Percentiles rank a stretch among this genome's conserved stretches.
Evolutionary conservation across 2,797 vertebrate genomes (phyloP).

Genomic region (Gymnoscopelus microlampas): DNA sequence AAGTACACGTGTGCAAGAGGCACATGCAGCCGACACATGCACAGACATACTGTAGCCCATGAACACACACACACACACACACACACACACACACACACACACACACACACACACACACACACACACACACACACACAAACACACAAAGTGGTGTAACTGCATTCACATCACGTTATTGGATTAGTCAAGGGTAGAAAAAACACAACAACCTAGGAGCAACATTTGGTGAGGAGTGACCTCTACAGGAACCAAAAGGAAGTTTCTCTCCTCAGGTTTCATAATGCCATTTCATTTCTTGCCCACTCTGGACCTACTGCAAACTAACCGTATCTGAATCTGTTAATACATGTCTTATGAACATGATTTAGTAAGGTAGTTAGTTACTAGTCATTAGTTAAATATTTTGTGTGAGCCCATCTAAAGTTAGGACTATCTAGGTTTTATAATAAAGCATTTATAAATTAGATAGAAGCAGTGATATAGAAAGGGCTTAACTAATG

Average conservation of each 20-base stretch:
- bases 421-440: no score
- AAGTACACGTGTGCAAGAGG: not conserved
- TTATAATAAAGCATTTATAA: no score
- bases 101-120: slow-evolving; percentile 6
- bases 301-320: no score
- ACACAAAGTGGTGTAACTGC: slow-evolving; percentile 32
- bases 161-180: slow-evolving; percentile 16
- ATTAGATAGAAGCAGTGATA: no score
- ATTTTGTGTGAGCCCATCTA: no score
- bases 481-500: no score
- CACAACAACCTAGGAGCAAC: slow-evolving; percentile 6
- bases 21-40: not conserved
- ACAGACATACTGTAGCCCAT: not conserved
- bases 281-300: no score
- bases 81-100: not conserved
- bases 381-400: no score
- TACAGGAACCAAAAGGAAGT: slow-evolving; percentile 54
- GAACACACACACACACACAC: slow-evolving; percentile 8
- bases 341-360: no score
- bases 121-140: not conserved
- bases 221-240: slow-evolving; percentile 62
- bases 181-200: slow-evolving; percentile 5
- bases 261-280: not conserved
- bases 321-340: no score
- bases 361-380: no score